A percentile compares a stretch with the other conserved stretches of the same genome.
Evolutionary conservation across 2,888 invertebrate genomes (phyloP).

Genomic region (Halictus ligatus): DNA sequence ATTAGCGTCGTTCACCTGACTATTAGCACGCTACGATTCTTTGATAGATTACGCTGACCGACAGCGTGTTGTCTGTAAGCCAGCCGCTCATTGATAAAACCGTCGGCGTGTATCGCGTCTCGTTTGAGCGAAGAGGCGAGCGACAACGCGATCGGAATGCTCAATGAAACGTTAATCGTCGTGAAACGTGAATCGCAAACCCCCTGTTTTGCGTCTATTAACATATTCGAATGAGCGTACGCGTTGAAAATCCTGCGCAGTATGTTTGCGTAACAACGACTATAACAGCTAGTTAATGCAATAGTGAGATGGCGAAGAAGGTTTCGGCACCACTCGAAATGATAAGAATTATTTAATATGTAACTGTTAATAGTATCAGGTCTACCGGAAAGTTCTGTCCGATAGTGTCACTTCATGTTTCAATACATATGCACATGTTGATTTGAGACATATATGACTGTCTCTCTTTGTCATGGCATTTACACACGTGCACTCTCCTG

Average conservation of each 20-base stretch:
- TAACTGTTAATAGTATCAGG: no score
- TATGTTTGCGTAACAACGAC: neutral
- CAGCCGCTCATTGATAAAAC: conserved; percentile 60
- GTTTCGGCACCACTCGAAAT: no score
- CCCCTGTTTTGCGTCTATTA: conserved; percentile 6
- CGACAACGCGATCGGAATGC: conserved; percentile 52
- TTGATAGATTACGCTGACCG: conserved; percentile 45
- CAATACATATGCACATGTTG: no score
- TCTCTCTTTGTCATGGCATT: no score
- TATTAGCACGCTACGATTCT: conserved; percentile 44
- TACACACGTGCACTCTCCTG: no score
- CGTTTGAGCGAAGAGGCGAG: conserved; percentile 51
- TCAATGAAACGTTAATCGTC: conserved; percentile 50
- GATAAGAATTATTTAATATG: no score
- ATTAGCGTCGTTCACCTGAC: conserved; percentile 20
- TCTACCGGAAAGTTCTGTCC: no score
- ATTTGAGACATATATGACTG: no score
- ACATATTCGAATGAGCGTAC: neutral
- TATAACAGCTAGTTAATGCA: neutral
- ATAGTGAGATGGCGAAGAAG: neutral
- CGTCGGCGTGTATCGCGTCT: conserved; percentile 50
- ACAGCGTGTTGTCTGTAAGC: conserved; percentile 49
- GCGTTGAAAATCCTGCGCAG: neutral
- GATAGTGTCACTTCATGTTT: no score
- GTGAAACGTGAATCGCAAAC: conserved; percentile 20